Base-by-base conservation (phyloP, 2,113 vertebrate species). In the Equus quagga region DNA sequence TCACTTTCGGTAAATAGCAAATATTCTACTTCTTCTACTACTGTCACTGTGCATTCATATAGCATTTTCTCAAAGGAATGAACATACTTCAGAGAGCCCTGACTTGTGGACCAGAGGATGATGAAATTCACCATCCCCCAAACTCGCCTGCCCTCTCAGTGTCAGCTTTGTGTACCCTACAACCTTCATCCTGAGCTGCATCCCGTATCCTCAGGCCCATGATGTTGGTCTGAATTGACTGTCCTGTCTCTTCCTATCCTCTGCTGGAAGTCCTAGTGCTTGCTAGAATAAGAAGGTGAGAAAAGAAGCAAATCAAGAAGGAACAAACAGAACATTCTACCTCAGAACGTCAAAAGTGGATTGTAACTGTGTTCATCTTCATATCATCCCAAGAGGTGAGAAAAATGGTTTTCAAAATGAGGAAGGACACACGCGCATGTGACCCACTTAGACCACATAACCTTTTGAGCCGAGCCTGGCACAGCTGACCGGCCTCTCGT, bases 141-240 rank as follows among this genome's bases (percentile, higher is more conserved):
- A 5, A 75, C 23, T 26, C 0, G 0, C 58, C 2, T 0, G 36
- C 17, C 33, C 36, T 28, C 23, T 19, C 44, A 0, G 4, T 0
- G 8, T 15, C 4, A 9, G 44, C 31, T 3, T 0, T 24, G 31
- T 0, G 6, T 18, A 4, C 44, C 85, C n/a, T 10, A 28, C 5
- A 28, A 21, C 44, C 46, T 49, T 72, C 1, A 49, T 31, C 14
- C 79, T 6, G 28, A 65, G 90, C 19, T 73, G 65, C 65, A 8
- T 33, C 56, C 79, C 64, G 62, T 18, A 64, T 31, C 18, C 70
- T 54, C 6, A 1, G 54, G 80, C 67, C 58, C 36, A 31, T 5
- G 19, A 58, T 8, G 33, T 21, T 10, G 31, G 49, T 60, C 70
- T 33, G 51, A 87, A 36, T 33, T 33, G 26, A 51, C 75, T 56